A percentile compares a stretch with the other conserved stretches of the same genome.
These are phyloP conservation scores for Drosophila fungiperda DNA, from an alignment of 2,888 invertebrate genomes.

Conservation along the genomic window DNA sequence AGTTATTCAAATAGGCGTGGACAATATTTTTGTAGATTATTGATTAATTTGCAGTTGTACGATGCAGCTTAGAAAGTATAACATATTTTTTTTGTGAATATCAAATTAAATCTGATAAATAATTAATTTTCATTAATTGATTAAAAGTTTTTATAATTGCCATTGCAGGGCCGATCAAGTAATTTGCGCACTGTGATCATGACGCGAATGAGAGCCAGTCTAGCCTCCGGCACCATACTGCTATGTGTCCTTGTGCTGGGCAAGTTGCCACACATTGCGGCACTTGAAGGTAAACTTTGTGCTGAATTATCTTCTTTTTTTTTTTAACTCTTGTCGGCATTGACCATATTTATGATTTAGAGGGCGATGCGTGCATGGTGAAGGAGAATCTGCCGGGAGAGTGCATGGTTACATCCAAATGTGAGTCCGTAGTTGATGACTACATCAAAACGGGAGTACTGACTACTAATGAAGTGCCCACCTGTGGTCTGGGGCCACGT, in stretches of 20 bases:
- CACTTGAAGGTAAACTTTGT: conserved; percentile 33
- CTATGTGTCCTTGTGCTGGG: conserved; percentile 17
- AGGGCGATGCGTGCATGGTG: conserved; percentile 55
- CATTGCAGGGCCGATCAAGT: background rate
- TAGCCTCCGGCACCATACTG: conserved; percentile 1
- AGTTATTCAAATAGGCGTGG: no score
- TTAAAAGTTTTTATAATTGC: background rate
- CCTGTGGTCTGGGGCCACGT: conserved; percentile 65
- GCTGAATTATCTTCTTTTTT: no score
- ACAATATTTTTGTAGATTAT: background rate
- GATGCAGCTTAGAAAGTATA: no score
- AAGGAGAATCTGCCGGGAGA: conserved; percentile 54
- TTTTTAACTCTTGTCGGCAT: background rate
- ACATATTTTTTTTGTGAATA: no score
- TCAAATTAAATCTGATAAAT: no score
- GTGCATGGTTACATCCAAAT: conserved; percentile 62
- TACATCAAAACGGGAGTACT: conserved; percentile 55
- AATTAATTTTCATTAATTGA: background rate
- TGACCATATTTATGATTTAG: conserved; percentile 28
- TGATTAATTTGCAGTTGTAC: background rate
- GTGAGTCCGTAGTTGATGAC: conserved; percentile 49
- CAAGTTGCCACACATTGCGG: conserved; percentile 18
- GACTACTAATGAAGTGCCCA: conserved; percentile 52
- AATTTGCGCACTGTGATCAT: conserved; percentile 6
- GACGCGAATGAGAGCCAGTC: conserved; percentile 3